Percentiles rank a stretch among this genome's conserved stretches.
These are phyloP conservation scores for Pipistrellus kuhlii DNA, from an alignment of 2,797 vertebrate species.

Conservation along the genomic window DNA sequence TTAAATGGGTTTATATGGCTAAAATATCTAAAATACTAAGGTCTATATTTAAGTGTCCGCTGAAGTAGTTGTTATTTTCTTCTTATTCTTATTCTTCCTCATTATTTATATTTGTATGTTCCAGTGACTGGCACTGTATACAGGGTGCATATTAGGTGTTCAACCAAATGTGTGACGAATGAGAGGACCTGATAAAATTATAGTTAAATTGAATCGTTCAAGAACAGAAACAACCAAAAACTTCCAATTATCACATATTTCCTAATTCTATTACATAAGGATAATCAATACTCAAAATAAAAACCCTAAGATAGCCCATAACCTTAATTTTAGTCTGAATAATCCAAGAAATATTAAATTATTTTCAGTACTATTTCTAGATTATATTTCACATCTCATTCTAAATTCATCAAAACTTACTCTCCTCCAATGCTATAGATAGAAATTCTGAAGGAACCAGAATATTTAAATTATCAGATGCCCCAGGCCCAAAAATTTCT, in stretches of 20 bases:
- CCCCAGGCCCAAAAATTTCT: neutral
- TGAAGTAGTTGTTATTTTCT: neutral
- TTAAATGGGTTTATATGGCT: neutral
- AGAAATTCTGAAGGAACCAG: constrained; percentile 31
- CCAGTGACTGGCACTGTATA: neutral
- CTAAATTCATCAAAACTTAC: constrained; percentile 49
- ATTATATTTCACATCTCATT: neutral
- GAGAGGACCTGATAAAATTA: constrained; percentile 9
- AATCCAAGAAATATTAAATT: constrained; percentile 60
- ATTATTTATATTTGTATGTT: neutral
- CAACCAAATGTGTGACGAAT: neutral
- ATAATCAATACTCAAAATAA: constrained; percentile 51
- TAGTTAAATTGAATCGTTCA: neutral
- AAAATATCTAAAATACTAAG: neutral
- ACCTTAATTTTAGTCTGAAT: constrained; percentile 23
- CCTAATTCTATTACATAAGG: neutral
- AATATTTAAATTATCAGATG: constrained; percentile 53
- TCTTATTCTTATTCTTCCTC: neutral
- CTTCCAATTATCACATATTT: neutral
- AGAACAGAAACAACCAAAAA: constrained; percentile 44
- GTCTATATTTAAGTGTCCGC: neutral
- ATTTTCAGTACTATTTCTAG: constrained; percentile 45
- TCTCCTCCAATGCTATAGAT: neutral
- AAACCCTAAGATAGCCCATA: neutral
- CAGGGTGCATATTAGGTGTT: neutral